Percentiles rank a stretch among this genome's conserved stretches.
Evolutionary conservation across 2,113 vertebrate species (phyloP).

Genomic region (Lampris incognitus): DNA sequence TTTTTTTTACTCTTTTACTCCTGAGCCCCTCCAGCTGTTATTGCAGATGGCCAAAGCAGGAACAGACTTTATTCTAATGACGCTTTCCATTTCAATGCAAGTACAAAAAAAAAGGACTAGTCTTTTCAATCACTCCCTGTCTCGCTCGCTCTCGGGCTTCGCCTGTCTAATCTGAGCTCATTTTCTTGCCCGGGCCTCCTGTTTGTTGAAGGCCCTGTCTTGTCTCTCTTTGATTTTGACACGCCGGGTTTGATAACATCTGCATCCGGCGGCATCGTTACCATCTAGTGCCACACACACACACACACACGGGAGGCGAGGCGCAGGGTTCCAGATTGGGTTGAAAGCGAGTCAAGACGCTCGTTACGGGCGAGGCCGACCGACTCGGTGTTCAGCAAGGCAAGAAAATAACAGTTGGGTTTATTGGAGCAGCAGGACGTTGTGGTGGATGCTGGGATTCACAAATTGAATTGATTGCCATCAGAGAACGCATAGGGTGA

Average conservation of each 20-base stretch:
- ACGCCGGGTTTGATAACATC: constrained; percentile 17
- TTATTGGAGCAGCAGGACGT: not conserved
- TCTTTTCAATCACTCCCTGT: constrained; percentile 10
- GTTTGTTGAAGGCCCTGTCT: not conserved
- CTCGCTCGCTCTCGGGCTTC: constrained; percentile 7
- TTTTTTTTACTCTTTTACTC: constrained; percentile 36
- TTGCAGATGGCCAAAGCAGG: constrained; percentile 56
- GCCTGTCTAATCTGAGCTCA: constrained; percentile 31
- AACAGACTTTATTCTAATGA: constrained; percentile 59
- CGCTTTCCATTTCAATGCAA: constrained; percentile 61
- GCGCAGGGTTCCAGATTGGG: not conserved
- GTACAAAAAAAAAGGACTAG: constrained; percentile 12
- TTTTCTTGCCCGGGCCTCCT: not conserved
- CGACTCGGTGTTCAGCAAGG: no score
- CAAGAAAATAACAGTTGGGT: no score
- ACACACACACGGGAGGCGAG: no score
- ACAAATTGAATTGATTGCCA: constrained; percentile 20
- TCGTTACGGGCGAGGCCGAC: not conserved
- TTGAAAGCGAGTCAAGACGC: constrained; percentile 11
- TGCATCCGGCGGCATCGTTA: constrained; percentile 1
- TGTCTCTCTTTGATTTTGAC: constrained; percentile 38
- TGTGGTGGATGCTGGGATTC: constrained; percentile 14
- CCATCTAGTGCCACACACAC: not conserved
- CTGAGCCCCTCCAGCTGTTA: constrained; percentile 66
- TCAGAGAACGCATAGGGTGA: constrained; percentile 30